Percentiles rank a stretch among this genome's conserved stretches.
Evolutionary conservation across 2,113 vertebrate genomes (phyloP).

Genomic region (Anarhynchus alexandrinus): DNA sequence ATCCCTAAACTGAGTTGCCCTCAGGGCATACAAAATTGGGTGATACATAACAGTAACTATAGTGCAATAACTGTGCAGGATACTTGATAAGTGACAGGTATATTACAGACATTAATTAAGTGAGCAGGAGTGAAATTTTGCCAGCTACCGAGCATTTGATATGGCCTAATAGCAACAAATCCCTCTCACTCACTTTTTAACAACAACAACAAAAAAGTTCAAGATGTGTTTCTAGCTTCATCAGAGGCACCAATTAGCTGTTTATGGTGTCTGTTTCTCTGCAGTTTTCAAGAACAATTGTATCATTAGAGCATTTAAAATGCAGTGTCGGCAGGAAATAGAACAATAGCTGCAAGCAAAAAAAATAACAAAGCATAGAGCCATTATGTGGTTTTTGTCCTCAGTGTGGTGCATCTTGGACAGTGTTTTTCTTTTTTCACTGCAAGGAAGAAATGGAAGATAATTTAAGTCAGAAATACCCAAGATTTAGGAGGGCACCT

Average conservation of each 20-base stretch:
- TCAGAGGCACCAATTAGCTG: constrained; percentile 62
- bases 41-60: neutral
- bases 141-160: neutral
- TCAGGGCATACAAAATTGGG: neutral
- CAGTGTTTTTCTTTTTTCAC: neutral
- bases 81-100: neutral
- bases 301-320: constrained; percentile 69
- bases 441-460: neutral
- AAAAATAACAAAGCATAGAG: neutral
- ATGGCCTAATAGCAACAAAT: constrained; percentile 28
- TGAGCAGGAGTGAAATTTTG: neutral
- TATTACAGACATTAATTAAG: constrained; percentile 47
- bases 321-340: constrained; percentile 68
- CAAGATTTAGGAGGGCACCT: neutral
- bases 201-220: neutral
- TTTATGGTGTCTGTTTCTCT: constrained; percentile 49
- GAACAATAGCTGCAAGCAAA: constrained; percentile 59
- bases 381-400: constrained; percentile 18
- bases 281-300: constrained; percentile 70
- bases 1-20: neutral
- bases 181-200: neutral
- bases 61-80: neutral
- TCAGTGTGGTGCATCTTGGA: neutral
- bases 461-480: neutral
- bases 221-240: constrained; percentile 24